Percentiles rank a stretch among this genome's conserved stretches.
Conservation (phyloP, 2,797 vertebrate species). For the Eidolon dupreanum region DNA sequence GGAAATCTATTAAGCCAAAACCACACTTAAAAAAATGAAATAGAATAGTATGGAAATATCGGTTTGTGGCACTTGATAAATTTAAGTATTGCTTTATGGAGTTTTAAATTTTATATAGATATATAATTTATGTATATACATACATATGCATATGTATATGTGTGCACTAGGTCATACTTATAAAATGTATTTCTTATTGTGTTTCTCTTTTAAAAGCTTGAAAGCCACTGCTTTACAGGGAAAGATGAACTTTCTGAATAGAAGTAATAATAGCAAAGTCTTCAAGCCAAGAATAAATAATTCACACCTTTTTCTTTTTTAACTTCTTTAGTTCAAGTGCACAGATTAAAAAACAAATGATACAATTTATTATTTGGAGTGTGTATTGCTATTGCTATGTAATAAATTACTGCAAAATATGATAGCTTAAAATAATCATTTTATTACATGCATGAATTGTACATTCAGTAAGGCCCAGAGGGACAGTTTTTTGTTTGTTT, state of each 20-base stretch:
- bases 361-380: not conserved
- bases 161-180: not conserved
- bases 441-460: not conserved
- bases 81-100: not conserved
- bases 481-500: not conserved
- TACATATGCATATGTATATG: not conserved
- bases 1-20: not conserved
- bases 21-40: not conserved
- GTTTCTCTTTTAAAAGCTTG: slow-evolving; percentile 24
- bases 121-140: not conserved
- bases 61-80: not conserved
- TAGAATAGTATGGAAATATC: not conserved
- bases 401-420: slow-evolving; percentile 13
- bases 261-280: not conserved
- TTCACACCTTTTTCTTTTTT: not conserved
- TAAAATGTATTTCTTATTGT: not conserved
- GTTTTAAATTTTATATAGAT: not conserved
- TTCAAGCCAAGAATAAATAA: not conserved
- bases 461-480: not conserved
- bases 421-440: not conserved
- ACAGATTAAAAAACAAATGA: slow-evolving; percentile 26
- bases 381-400: not conserved
- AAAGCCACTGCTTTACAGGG: not conserved
- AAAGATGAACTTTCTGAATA: not conserved
- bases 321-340: not conserved